Evolutionary conservation across 2,113 vertebrate species (phyloP).

Genomic region (Malaclemys terrapin): DNA sequence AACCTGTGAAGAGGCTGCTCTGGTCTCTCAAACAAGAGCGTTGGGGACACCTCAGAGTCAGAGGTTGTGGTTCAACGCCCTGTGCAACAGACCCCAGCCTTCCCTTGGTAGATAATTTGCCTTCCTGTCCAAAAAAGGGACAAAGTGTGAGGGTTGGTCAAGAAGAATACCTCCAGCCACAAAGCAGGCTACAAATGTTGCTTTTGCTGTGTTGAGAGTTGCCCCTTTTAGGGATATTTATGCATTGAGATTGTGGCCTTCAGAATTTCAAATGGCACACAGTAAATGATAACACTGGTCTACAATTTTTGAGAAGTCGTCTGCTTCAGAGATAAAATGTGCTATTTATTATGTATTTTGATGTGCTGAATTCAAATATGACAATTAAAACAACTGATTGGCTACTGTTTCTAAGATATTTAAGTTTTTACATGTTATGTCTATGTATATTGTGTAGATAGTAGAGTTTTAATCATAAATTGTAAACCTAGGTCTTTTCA

Average conservation of each 20-base stretch:
- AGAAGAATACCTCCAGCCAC: not conserved
- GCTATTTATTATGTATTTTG: too few relatives aligned
- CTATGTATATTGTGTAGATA: too few relatives aligned
- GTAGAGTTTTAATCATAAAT: too few relatives aligned
- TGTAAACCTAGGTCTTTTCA: too few relatives aligned
- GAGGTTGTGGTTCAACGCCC: not conserved
- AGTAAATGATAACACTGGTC: not conserved
- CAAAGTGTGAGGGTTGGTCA: not conserved
- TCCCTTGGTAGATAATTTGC: not conserved
- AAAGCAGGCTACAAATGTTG: accelerated
- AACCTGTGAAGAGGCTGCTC: not conserved
- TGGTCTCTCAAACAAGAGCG: not conserved
- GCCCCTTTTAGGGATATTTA: not conserved
- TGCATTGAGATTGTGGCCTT: not conserved
- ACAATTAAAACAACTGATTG: too few relatives aligned
- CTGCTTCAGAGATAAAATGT: too few relatives aligned
- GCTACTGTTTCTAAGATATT: too few relatives aligned
- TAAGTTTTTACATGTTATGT: too few relatives aligned
- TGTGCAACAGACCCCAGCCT: not conserved
- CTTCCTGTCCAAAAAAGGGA: not conserved
- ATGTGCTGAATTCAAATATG: too few relatives aligned
- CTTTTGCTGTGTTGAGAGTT: not conserved
- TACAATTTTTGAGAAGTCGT: too few relatives aligned
- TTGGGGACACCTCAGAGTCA: not conserved
- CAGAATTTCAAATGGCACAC: not conserved